Evolutionary conservation across 2,113 vertebrate species (phyloP).

Genomic region (Vombatus ursinus): DNA sequence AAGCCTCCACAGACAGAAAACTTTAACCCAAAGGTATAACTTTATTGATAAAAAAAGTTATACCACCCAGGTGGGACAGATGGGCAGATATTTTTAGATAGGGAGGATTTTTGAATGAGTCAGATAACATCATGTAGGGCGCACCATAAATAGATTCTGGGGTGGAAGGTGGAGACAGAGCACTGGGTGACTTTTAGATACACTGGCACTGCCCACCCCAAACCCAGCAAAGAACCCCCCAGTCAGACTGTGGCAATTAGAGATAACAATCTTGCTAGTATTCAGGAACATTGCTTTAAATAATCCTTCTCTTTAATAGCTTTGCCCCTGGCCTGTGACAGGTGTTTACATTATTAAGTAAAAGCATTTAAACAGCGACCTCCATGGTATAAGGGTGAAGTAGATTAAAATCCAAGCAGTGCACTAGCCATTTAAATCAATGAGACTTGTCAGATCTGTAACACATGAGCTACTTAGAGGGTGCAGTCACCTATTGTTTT

Average conservation of each 20-base stretch:
- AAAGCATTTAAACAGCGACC: constrained; percentile 75
- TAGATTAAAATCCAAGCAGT: constrained; percentile 77
- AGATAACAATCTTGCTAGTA: constrained; percentile 55
- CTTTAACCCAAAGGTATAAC: neutral
- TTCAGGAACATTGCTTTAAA: constrained; percentile 70
- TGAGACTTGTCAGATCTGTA: constrained; percentile 77
- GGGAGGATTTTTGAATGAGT: neutral
- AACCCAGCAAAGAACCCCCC: neutral
- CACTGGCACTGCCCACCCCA: neutral
- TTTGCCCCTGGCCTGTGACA: constrained; percentile 77
- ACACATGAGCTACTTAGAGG: constrained; percentile 71
- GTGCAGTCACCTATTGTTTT: constrained; percentile 67
- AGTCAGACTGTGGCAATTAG: constrained; percentile 9
- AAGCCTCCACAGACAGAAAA: neutral
- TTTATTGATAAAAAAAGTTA: neutral
- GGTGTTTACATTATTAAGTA: constrained; percentile 81
- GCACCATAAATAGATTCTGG: neutral
- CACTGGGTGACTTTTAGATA: neutral
- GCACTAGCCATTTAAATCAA: constrained; percentile 77
- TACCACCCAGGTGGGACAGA: neutral
- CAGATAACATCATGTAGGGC: neutral
- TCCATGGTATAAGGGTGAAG: constrained; percentile 76
- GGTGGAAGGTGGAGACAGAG: constrained; percentile 6
- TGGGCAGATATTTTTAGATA: neutral
- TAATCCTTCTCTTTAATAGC: constrained; percentile 79